phyloP scores from a whole-genome alignment of 2,113 vertebrate species.

The Zosterops pallidus region DNA sequence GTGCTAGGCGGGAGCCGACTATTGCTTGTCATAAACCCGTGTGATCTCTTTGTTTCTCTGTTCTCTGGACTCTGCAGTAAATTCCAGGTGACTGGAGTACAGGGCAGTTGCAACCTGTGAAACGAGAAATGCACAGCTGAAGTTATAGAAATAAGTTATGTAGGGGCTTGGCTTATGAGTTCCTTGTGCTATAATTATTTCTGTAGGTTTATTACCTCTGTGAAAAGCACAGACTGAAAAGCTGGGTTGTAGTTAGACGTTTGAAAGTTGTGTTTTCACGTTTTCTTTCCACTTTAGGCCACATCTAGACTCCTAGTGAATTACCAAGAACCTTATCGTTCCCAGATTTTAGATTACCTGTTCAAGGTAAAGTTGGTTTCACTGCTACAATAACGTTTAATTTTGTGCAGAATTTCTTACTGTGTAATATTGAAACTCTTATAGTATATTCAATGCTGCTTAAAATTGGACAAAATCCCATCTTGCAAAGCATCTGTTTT shows the following conservation, averaged over 20 bases:
- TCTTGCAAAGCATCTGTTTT: neutral
- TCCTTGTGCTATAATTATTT: neutral
- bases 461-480: neutral
- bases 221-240: neutral
- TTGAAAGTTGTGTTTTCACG: neutral
- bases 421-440: neutral
- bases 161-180: neutral
- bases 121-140: neutral
- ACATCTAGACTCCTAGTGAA: constrained; percentile 93
- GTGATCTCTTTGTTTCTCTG: neutral
- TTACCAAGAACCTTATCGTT: constrained; percentile 90
- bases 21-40: rapidly evolving
- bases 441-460: neutral
- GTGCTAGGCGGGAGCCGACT: neutral
- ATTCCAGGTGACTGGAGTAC: neutral
- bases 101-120: neutral
- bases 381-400: neutral
- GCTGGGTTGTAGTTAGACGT: rapidly evolving
- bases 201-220: neutral
- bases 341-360: constrained; percentile 91
- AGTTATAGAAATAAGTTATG: neutral
- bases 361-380: constrained; percentile 83
- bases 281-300: constrained; percentile 75
- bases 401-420: neutral
- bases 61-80: neutral